These are phyloP conservation scores for Hirtodrosophila histrioides DNA, from an alignment of 2,888 invertebrate genomes.

Conservation along the genomic window DNA sequence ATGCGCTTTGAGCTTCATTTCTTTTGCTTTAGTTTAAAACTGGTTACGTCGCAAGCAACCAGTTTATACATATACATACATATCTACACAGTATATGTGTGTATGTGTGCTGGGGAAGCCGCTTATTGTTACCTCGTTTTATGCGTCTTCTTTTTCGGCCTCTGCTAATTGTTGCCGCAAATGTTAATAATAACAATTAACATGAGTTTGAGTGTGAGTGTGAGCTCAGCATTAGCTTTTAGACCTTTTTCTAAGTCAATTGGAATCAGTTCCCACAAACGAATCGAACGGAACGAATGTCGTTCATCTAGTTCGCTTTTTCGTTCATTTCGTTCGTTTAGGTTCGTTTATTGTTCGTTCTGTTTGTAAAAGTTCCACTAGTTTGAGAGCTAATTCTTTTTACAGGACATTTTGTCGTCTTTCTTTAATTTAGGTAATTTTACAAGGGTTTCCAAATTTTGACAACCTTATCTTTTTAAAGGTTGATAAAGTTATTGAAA, in stretches of 20 bases:
- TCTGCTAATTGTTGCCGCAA: constrained; percentile 64
- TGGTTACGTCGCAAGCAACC: constrained; percentile 63
- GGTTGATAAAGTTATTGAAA: no score
- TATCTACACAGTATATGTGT: not conserved
- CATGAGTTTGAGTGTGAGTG: constrained; percentile 18
- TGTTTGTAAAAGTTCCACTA: no score
- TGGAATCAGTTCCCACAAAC: not conserved
- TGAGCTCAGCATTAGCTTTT: constrained; percentile 23
- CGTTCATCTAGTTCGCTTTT: no score
- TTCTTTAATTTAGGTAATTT: no score
- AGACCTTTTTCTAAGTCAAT: not conserved
- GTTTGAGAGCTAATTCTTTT: no score
- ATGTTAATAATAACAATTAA: constrained; percentile 69
- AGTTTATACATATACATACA: constrained; percentile 39
- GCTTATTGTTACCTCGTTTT: constrained; percentile 44
- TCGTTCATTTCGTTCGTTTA: no score
- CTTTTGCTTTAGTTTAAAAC: constrained; percentile 54
- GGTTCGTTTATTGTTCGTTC: no score
- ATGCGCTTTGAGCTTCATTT: constrained; percentile 44
- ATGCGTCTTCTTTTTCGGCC: constrained; percentile 17
- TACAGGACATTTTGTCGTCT: no score
- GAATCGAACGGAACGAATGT: no score
- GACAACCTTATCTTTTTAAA: no score
- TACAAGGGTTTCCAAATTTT: no score
- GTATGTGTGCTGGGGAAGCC: constrained; percentile 49